A percentile compares a stretch with the other conserved stretches of the same genome.
Conservation (phyloP, 37 sponge, comb jelly and placozoan genomes). For the Aphrocallistes beatrix region DNA sequence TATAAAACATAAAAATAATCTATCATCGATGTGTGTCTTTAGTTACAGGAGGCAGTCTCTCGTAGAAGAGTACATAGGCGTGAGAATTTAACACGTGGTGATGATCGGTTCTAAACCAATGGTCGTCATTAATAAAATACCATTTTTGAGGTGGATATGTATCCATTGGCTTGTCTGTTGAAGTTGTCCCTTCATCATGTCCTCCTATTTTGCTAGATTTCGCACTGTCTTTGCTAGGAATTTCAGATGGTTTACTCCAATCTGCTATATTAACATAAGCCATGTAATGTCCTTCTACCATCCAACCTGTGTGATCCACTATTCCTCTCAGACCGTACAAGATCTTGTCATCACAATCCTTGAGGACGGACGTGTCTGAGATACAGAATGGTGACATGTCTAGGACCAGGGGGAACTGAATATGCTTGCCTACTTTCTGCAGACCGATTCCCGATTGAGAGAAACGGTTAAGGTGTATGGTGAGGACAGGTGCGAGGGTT, state of each 20-base stretch:
- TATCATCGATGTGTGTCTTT: no score
- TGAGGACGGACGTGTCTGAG: background rate
- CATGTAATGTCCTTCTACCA: slow-evolving; percentile 82
- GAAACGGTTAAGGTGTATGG: slow-evolving; percentile 88
- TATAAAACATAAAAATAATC: no score
- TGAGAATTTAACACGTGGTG: no score
- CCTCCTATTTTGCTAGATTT: no score
- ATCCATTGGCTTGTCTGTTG: background rate
- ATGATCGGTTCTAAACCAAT: no score
- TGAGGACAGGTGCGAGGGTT: slow-evolving; percentile 51
- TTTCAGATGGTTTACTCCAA: background rate
- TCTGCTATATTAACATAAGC: slow-evolving; percentile 60
- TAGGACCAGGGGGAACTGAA: slow-evolving; percentile 60
- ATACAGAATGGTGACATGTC: slow-evolving; percentile 72
- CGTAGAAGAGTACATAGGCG: no score
- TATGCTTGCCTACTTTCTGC: slow-evolving; percentile 57
- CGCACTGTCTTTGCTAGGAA: no score
- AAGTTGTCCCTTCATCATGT: no score
- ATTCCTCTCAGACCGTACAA: slow-evolving; percentile 80
- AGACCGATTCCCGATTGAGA: slow-evolving; percentile 39
- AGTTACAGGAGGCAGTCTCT: no score
- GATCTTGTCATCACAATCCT: slow-evolving; percentile 24
- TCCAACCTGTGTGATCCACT: slow-evolving; percentile 73
- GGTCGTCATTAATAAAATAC: no score
- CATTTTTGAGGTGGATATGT: no score